phyloP scores from a whole-genome alignment of 2,113 vertebrate genomes.

The Nothoprocta pentlandii region DNA sequence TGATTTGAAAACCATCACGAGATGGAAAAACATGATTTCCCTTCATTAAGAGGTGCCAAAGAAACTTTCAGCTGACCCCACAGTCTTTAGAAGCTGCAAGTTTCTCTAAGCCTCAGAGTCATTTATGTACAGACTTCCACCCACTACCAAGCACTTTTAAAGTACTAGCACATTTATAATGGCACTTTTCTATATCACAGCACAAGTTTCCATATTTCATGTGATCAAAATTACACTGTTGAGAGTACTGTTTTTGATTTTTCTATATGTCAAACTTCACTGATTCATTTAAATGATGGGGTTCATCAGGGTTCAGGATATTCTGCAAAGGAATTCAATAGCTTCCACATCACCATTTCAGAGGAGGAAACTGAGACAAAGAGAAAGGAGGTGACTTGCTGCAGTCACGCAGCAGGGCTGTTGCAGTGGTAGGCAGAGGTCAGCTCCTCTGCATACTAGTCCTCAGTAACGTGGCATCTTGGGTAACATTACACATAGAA shows the following conservation, averaged over 20 bases:
- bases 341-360: not conserved
- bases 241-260: not conserved
- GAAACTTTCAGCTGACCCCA: slow-evolving; percentile 11
- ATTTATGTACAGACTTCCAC: not conserved
- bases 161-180: not conserved
- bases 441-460: not conserved
- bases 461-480: accelerated
- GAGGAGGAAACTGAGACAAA: slow-evolving; percentile 42
- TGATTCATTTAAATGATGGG: not conserved
- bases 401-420: not conserved
- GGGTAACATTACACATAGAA: not conserved
- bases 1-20: not conserved
- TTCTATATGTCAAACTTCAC: not conserved
- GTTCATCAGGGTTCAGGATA: slow-evolving; percentile 15
- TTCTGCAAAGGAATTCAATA: not conserved
- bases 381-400: not conserved
- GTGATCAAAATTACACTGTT: not conserved
- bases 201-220: not conserved
- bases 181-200: not conserved
- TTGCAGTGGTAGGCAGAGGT: not conserved
- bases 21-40: not conserved
- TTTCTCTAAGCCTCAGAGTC: not conserved
- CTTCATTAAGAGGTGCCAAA: slow-evolving; percentile 27
- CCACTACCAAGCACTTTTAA: not conserved
- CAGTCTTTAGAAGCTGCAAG: not conserved